Percentiles rank a stretch among this genome's conserved stretches.
Conservation (phyloP, 2,888 invertebrate species). For the Drosophila diplacantha region DNA sequence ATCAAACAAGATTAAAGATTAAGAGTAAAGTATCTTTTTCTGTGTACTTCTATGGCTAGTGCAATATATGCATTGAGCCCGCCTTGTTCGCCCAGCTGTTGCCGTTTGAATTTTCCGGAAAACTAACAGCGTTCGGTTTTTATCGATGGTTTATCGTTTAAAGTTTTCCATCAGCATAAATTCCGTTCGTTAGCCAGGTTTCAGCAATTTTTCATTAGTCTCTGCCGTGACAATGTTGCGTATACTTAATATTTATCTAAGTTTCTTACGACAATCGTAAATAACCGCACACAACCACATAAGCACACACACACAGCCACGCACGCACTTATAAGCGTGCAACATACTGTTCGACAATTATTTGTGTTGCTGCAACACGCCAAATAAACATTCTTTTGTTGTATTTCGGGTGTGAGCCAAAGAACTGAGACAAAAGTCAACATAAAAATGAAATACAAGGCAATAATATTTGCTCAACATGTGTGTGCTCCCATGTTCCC, state of each 20-base stretch:
- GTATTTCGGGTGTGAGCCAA: constrained; percentile 2
- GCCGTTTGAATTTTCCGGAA: constrained; percentile 35
- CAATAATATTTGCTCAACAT: constrained; percentile 64
- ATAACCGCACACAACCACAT: constrained; percentile 47
- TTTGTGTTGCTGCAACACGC: constrained; percentile 70
- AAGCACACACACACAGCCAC: constrained; percentile 11
- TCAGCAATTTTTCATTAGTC: constrained; percentile 35
- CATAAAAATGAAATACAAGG: constrained; percentile 70
- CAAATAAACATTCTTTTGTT: constrained; percentile 62
- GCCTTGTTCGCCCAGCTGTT: constrained; percentile 51
- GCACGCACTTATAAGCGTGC: constrained; percentile 36
- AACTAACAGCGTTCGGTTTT: constrained; percentile 33
- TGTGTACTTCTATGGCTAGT: constrained; percentile 15
- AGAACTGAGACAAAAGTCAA: constrained; percentile 48
- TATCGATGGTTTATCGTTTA: constrained; percentile 31
- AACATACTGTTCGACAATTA: constrained; percentile 72
- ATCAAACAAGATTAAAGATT: no score
- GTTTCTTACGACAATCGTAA: constrained; percentile 56
- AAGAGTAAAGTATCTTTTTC: background rate
- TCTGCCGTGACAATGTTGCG: constrained; percentile 28
- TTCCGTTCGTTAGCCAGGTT: constrained; percentile 8
- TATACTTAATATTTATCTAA: constrained; percentile 49
- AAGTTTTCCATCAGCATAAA: constrained; percentile 49
- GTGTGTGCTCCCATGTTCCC: constrained; percentile 29
- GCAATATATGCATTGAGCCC: constrained; percentile 41